Evolutionary conservation across 2,888 invertebrate species (phyloP), one percentile per base, ranked within the genome.

Genomic region (Desoria tigrina): DNA sequence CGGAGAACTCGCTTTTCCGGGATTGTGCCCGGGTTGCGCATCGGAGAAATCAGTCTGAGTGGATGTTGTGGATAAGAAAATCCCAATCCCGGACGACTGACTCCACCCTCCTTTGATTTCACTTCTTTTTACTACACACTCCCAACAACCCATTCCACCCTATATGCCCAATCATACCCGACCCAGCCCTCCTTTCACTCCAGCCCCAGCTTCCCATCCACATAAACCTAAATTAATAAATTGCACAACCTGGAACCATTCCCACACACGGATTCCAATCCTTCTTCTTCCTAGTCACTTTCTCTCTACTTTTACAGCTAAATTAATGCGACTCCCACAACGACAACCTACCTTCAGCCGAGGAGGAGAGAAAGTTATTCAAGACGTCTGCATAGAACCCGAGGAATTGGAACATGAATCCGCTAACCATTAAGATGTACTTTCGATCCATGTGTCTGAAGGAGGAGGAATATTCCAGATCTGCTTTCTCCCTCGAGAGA

Each of bases 41-140:
- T 42, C 4, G 39, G 39, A 61, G 21, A 28, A 51, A 60, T 72
- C 73, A 74, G 72, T 72, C 73, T 71, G 74, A 73, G 73, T 74
- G 74, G 75, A 74, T 74, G 75, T 69, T 75, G 74, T 66, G 71
- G 72, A 69, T 66, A 74, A 71, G 72, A 66, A 73, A 75, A 75
- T 74, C 75, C 75, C 71, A 72, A 73, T 72, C 73, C 68, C 65
- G 70, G 68, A 73, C 66, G 70, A 56, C 45, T 64, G 63, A 71
- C 75, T 75, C 75, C 75, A 69, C 75, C 75, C 69, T 65, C 66
- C 66, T 57, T 63, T 72, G 68, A 69, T 72, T 70, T 70, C 69
- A 59, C 65, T 63, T 63, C 63, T 51, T 42, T 63, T 51, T 55
- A 55, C 45, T 42, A 56, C 37, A 61, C 26, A 56, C 18, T 49